A percentile compares a stretch with the other conserved stretches of the same genome.
These are phyloP conservation scores for Drosophila sordidapex DNA, from an alignment of 2,888 invertebrate genomes.

Conservation along the genomic window DNA sequence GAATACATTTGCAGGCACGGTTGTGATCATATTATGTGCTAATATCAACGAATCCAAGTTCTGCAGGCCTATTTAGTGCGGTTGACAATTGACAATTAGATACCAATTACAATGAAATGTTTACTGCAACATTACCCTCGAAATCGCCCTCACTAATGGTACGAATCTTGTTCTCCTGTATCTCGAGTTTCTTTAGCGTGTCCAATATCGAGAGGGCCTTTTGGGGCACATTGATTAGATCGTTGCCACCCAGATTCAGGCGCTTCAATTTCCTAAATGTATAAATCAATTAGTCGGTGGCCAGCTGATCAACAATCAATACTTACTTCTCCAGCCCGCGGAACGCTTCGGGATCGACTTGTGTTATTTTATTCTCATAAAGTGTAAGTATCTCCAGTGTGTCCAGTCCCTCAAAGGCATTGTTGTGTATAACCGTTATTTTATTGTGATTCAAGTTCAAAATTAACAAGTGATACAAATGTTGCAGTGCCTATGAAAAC, in stretches of 20 bases:
- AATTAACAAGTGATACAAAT: constrained; percentile 92
- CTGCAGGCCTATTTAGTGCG: constrained; percentile 87
- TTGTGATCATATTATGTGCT: constrained; percentile 93
- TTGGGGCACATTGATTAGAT: constrained; percentile 91
- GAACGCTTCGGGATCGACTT: constrained; percentile 93
- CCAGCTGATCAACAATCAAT: constrained; percentile 42
- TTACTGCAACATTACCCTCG: constrained; percentile 87
- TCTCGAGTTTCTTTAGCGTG: constrained; percentile 93
- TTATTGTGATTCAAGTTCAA: constrained; percentile 95
- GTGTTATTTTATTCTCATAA: constrained; percentile 93
- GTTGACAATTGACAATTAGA: neutral
- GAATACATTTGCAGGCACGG: constrained; percentile 93
- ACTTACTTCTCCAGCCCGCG: constrained; percentile 93
- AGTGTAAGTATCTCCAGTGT: constrained; percentile 94
- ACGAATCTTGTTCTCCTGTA: constrained; percentile 93
- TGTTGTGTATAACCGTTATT: constrained; percentile 91
- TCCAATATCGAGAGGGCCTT: constrained; percentile 92
- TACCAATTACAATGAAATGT: neutral
- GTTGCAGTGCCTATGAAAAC: constrained; percentile 87
- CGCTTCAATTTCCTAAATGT: constrained; percentile 90
- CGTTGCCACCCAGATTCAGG: constrained; percentile 94
- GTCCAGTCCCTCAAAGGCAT: constrained; percentile 94
- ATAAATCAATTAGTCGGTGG: neutral
- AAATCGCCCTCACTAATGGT: constrained; percentile 93
- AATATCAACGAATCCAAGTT: constrained; percentile 93